Percentiles rank a stretch among this genome's conserved stretches.
Conservation (phyloP, 2,888 invertebrate species). For the Eumerus sabulonum region DNA sequence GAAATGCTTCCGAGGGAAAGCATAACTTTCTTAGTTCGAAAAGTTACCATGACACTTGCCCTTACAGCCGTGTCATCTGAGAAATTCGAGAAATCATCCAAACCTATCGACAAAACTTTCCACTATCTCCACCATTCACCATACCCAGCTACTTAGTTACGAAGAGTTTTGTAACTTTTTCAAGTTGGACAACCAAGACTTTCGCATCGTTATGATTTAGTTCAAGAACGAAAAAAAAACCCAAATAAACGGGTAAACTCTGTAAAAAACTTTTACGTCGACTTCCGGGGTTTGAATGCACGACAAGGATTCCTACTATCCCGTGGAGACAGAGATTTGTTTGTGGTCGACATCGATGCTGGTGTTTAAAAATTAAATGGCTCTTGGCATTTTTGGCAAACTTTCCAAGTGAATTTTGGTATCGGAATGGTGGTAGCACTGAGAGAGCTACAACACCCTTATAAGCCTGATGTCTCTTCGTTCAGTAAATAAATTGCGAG, state of each 20-base stretch:
- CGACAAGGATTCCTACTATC: slow-evolving; percentile 19
- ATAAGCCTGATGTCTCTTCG: slow-evolving; percentile 36
- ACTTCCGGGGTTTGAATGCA: slow-evolving; percentile 26
- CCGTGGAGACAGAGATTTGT: slow-evolving; percentile 4
- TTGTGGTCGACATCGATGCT: not conserved
- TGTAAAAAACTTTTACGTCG: slow-evolving; percentile 39
- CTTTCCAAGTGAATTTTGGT: slow-evolving; percentile 46
- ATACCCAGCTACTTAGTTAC: no score
- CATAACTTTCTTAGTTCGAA: slow-evolving; percentile 24
- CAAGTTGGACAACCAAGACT: slow-evolving; percentile 6
- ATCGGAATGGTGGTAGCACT: not conserved
- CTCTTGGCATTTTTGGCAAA: slow-evolving; percentile 62
- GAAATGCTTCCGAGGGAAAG: not conserved
- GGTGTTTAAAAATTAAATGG: slow-evolving; percentile 47
- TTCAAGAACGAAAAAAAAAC: not conserved
- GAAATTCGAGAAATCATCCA: slow-evolving; percentile 18
- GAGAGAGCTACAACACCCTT: slow-evolving; percentile 28
- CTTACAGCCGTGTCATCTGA: not conserved
- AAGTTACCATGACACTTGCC: slow-evolving; percentile 27
- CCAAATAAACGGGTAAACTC: not conserved
- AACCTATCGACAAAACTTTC: slow-evolving; percentile 32
- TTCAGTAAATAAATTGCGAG: slow-evolving; percentile 47
- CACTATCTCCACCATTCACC: slow-evolving; percentile 7
- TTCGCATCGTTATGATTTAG: slow-evolving; percentile 24
- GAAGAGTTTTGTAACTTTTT: slow-evolving; percentile 36